Evolutionary conservation across 2,113 vertebrate species (phyloP).

Genomic region (Pandion haliaetus): DNA sequence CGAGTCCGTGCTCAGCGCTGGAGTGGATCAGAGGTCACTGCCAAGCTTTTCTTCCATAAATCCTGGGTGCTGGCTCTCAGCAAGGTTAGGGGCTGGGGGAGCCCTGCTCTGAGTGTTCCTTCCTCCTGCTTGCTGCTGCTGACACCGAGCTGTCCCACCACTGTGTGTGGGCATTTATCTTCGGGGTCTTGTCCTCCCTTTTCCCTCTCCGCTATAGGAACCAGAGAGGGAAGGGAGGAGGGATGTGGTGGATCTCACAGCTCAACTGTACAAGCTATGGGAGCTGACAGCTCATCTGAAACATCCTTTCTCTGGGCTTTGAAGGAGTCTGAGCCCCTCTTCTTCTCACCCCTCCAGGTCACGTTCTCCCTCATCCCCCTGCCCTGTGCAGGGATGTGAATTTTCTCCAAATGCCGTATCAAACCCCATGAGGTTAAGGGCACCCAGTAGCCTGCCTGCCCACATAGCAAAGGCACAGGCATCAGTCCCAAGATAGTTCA

Average conservation of each 20-base stretch:
- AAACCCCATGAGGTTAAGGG: background rate
- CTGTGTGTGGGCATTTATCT: background rate
- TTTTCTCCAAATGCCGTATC: background rate
- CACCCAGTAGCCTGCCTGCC: background rate
- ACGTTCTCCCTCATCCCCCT: accelerated
- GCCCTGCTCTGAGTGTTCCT: background rate
- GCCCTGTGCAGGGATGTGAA: background rate
- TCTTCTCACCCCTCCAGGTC: background rate
- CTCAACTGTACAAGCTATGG: background rate
- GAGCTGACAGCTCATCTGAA: background rate
- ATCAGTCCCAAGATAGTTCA: background rate
- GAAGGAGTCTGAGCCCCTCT: background rate
- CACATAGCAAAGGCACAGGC: accelerated
- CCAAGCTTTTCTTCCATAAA: constrained; percentile 62
- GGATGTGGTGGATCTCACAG: background rate
- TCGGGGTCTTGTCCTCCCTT: background rate
- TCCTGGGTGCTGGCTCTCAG: constrained; percentile 25
- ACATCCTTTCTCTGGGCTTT: background rate
- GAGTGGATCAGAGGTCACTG: constrained; percentile 62
- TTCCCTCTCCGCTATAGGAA: background rate
- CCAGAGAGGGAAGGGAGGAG: background rate
- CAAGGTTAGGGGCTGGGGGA: constrained; percentile 46
- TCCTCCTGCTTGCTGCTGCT: background rate
- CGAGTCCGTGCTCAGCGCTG: constrained; percentile 18
- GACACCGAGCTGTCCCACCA: background rate